A percentile compares a stretch with the other conserved stretches of the same genome.
phyloP scores from a whole-genome alignment of 2,797 vertebrate species.

The Sebastes umbrosus region DNA sequence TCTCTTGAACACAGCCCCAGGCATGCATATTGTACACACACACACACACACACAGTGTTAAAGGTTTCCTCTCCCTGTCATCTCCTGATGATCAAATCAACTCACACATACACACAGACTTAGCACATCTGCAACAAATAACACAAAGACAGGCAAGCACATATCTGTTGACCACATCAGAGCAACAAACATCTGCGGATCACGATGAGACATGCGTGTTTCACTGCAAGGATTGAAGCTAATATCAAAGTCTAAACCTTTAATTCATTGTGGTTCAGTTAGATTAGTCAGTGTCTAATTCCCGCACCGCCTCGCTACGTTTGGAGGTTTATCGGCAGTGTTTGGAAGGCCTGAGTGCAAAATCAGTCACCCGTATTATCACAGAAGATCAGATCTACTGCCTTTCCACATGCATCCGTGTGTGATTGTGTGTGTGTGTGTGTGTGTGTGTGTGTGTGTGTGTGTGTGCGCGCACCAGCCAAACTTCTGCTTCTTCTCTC shows the following conservation, averaged over 20 bases:
- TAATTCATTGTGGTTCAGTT: not conserved
- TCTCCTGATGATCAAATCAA: slow-evolving; percentile 27
- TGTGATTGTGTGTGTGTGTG: not conserved
- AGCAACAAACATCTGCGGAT: slow-evolving; percentile 1
- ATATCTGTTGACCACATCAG: slow-evolving; percentile 38
- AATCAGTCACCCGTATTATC: slow-evolving; percentile 43
- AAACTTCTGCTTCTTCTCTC: slow-evolving; percentile 62
- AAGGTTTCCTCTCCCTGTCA: slow-evolving; percentile 36
- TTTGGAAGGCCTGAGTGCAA: slow-evolving; percentile 36
- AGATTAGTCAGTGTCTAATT: not conserved
- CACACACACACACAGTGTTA: slow-evolving; percentile 55
- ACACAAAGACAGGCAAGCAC: slow-evolving; percentile 18
- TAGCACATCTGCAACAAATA: slow-evolving; percentile 49
- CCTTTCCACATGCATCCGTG: not conserved
- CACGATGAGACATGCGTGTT: not conserved
- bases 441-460: not conserved
- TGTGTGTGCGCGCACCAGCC: slow-evolving; percentile 5
- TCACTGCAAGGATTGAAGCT: not conserved
- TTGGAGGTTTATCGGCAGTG: slow-evolving; percentile 21
- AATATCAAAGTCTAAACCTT: not conserved
- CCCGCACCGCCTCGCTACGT: not conserved
- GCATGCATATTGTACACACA: slow-evolving; percentile 57
- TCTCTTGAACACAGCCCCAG: slow-evolving; percentile 62
- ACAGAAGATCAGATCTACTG: slow-evolving; percentile 40
- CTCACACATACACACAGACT: slow-evolving; percentile 24